A percentile compares a stretch with the other conserved stretches of the same genome.
phyloP scores from a whole-genome alignment of 2,888 invertebrate genomes.

The Escarpia spicata region DNA sequence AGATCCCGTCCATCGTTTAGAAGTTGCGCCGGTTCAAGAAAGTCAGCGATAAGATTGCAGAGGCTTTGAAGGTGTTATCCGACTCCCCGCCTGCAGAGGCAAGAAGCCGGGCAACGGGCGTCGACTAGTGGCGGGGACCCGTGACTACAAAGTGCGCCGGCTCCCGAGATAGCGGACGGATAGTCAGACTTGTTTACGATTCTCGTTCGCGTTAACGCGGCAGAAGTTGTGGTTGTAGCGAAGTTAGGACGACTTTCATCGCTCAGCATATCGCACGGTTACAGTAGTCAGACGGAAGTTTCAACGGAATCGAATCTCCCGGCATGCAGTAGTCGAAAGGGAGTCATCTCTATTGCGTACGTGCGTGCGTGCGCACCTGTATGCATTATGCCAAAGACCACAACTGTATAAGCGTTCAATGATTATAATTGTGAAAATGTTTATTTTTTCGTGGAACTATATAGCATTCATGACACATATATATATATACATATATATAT shows the following conservation, averaged over 20 bases:
- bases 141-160: neutral
- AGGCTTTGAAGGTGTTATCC: neutral
- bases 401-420: neutral
- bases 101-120: neutral
- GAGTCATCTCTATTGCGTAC: neutral
- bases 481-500: too few relatives aligned
- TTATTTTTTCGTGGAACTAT: too few relatives aligned
- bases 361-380: neutral
- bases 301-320: neutral
- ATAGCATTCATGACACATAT: too few relatives aligned
- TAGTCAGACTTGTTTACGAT: conserved; percentile 12
- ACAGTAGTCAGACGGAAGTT: neutral
- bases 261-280: neutral
- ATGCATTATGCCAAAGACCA: neutral
- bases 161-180: neutral
- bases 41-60: conserved; percentile 16
- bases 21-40: neutral
- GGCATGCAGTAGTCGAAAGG: neutral
- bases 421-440: neutral
- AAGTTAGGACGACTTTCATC: neutral
- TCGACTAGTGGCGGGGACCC: neutral
- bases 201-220: neutral
- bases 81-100: neutral
- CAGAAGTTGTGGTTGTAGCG: neutral
- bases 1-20: neutral